A percentile compares a stretch with the other conserved stretches of the same genome.
Evolutionary conservation across 2,113 vertebrate species (phyloP).

Genomic region (Cavia porcellus): DNA sequence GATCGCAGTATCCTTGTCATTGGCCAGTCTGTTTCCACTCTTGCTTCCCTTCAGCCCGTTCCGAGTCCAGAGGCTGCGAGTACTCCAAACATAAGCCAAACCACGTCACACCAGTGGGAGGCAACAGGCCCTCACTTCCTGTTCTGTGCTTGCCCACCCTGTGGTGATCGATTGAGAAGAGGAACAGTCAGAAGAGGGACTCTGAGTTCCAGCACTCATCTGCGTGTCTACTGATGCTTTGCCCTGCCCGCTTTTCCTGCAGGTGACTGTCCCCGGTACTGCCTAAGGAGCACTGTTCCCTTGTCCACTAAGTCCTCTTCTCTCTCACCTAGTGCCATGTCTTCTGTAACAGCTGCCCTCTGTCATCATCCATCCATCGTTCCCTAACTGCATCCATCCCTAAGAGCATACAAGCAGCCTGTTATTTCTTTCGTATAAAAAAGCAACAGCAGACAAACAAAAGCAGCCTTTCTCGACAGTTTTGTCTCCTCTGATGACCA

Average conservation of each 20-base stretch:
- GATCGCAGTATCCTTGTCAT: not conserved
- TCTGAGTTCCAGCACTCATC: rapidly evolving
- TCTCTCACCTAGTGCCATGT: not conserved
- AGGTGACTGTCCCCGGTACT: not conserved
- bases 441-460: not conserved
- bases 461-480: not conserved
- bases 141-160: not conserved
- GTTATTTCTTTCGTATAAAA: not conserved
- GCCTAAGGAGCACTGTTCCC: not conserved
- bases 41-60: not conserved
- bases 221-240: not conserved
- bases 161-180: not conserved
- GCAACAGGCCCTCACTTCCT: not conserved
- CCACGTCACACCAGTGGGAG: not conserved
- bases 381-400: not conserved
- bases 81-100: not conserved
- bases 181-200: too few relatives aligned
- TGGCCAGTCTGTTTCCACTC: not conserved
- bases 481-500: not conserved
- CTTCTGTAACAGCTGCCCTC: not conserved
- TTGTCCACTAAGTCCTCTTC: not conserved
- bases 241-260: not conserved
- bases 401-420: not conserved
- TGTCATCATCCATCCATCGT: not conserved
- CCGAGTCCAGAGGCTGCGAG: not conserved